These are phyloP conservation scores for Actinia tenebrosa DNA, from an alignment of 64 coral and sea anemone genomes.

Conservation along the genomic window DNA sequence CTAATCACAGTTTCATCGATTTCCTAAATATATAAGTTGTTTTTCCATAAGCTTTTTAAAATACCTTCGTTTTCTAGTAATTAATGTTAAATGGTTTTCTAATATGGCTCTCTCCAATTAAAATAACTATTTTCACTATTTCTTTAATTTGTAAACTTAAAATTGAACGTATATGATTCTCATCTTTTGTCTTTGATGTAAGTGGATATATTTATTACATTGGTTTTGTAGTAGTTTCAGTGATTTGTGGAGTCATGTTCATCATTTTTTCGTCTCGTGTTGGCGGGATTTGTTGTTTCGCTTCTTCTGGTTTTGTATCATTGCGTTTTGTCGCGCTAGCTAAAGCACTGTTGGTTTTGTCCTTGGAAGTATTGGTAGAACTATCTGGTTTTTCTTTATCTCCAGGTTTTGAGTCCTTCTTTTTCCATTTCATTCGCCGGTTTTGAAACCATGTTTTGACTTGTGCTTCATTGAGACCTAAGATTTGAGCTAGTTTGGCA, in stretches of 20 bases:
- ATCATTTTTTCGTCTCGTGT: neutral
- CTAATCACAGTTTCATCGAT: no score
- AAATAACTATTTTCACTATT: no score
- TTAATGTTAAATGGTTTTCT: neutral
- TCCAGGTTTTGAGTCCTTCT: conserved; percentile 18
- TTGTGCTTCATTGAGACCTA: conserved; percentile 61
- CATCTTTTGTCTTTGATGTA: neutral
- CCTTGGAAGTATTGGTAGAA: conserved; percentile 22
- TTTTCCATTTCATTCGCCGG: conserved; percentile 73
- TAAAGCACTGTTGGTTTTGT: conserved; percentile 1
- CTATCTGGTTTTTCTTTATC: conserved; percentile 43
- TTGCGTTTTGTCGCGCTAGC: neutral
- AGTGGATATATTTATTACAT: neutral
- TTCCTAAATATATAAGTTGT: neutral
- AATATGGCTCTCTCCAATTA: neutral
- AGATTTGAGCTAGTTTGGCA: conserved; percentile 48
- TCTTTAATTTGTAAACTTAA: no score
- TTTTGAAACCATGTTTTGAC: conserved; percentile 72
- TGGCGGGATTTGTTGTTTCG: neutral
- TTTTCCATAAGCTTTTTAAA: no score
- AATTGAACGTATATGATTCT: neutral
- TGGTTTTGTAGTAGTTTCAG: neutral
- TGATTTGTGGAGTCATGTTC: neutral
- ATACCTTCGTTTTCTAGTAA: no score
- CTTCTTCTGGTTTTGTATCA: neutral